Conservation (phyloP, 2,888 invertebrate genomes). For the Miltochrista miniata region DNA sequence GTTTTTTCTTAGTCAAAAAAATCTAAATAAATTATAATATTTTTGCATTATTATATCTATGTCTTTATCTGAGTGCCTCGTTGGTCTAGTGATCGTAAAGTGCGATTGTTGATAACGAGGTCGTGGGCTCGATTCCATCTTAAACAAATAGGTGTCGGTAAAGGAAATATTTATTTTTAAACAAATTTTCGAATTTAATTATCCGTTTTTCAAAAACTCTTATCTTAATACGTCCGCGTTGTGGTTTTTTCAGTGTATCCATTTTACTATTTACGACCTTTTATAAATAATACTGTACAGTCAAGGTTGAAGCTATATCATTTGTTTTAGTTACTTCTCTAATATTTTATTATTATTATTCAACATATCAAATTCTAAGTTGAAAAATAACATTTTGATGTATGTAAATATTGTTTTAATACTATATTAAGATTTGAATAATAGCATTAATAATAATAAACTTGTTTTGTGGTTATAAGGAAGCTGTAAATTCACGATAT, state of each 20-base stretch:
- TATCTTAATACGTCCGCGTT: background rate
- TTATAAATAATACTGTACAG: background rate
- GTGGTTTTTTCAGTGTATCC: background rate
- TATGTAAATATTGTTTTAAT: background rate
- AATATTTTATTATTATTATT: background rate
- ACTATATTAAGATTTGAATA: background rate
- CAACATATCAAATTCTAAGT: background rate
- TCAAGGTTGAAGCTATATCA: background rate
- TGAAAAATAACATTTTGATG: background rate
- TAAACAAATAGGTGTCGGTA: no score
- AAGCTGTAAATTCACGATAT: background rate
- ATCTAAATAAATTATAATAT: no score
- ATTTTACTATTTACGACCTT: background rate
- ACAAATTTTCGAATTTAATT: no score
- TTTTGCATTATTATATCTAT: no score
- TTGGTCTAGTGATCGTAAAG: no score
- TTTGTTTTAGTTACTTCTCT: background rate
- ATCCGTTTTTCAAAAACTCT: no score
- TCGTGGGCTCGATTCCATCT: no score
- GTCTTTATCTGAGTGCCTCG: no score
- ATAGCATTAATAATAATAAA: background rate
- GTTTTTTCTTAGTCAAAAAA: no score
- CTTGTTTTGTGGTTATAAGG: slow-evolving; percentile 1
- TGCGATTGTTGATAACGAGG: no score
- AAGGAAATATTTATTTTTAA: no score